A percentile compares a stretch with the other conserved stretches of the same genome.
Conservation (phyloP, 2,113 vertebrate species). For the Ivindomyrus marchei region DNA sequence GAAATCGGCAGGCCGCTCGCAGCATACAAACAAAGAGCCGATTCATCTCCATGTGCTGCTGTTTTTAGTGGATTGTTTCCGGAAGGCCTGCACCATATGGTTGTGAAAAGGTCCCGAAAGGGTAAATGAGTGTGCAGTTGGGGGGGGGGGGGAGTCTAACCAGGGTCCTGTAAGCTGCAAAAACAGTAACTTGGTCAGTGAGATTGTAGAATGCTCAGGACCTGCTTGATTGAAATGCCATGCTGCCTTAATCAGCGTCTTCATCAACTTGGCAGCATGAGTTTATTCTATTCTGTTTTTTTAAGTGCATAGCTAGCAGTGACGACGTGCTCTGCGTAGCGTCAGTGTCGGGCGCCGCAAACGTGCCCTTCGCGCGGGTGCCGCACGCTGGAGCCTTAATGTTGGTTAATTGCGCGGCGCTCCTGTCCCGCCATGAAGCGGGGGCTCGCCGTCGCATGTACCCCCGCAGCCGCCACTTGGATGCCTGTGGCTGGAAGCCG, state of each 20-base stretch:
- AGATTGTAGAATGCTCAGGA: conserved; percentile 30
- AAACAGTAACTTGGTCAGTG: conserved; percentile 38
- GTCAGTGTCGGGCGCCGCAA: background rate
- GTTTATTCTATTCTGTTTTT: conserved; percentile 18
- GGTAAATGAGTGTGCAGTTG: conserved; percentile 14
- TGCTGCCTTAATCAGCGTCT: conserved; percentile 37
- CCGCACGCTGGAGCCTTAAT: background rate
- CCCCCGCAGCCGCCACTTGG: background rate
- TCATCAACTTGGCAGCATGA: conserved; percentile 34
- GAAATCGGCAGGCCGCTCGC: conserved; percentile 27
- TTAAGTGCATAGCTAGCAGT: background rate
- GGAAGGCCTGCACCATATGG: conserved; percentile 42
- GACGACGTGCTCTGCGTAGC: background rate
- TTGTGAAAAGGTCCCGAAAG: conserved; percentile 32
- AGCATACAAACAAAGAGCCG: conserved; percentile 35
- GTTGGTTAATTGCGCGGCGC: background rate
- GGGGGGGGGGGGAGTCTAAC: conserved; percentile 1
- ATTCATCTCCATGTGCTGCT: conserved; percentile 42
- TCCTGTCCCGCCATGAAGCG: background rate
- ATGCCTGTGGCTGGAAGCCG: background rate
- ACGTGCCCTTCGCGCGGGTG: background rate
- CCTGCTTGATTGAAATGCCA: conserved; percentile 42
- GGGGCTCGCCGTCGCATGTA: background rate
- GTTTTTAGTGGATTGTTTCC: conserved; percentile 47
- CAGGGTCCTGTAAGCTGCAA: conserved; percentile 35